These are phyloP conservation scores for Ploceus nigricollis DNA, from an alignment of 2,113 vertebrate species.

Conservation along the genomic window DNA sequence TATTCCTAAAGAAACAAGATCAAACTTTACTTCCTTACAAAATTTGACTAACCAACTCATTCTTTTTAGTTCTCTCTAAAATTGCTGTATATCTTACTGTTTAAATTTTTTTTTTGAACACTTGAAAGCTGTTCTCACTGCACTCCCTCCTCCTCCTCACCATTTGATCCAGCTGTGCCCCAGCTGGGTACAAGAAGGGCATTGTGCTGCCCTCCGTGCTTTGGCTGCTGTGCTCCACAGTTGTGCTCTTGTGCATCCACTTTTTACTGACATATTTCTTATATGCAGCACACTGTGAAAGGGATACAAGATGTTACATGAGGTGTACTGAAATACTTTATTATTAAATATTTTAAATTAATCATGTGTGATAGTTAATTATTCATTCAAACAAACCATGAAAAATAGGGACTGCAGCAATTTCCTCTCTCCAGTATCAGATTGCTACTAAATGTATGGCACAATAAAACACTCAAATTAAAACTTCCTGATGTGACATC, in stretches of 20 bases:
- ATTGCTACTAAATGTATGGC: constrained; percentile 45
- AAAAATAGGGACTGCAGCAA: constrained; percentile 53
- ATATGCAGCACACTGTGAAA: not conserved
- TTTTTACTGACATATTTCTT: not conserved
- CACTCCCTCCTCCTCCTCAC: not conserved
- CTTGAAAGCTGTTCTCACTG: not conserved
- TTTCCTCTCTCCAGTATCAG: constrained; percentile 45
- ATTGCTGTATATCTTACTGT: not conserved
- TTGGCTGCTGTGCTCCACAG: fast-evolving
- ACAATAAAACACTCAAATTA: constrained; percentile 64
- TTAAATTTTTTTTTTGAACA: not conserved
- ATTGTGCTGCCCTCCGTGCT: fast-evolving
- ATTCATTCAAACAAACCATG: constrained; percentile 62
- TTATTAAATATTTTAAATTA: constrained; percentile 67
- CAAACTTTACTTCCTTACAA: not conserved
- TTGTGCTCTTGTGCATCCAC: not conserved
- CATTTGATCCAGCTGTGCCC: not conserved
- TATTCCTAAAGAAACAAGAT: not conserved
- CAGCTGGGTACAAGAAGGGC: not conserved
- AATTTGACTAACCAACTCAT: not conserved
- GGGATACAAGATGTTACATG: not conserved
- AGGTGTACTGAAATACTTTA: constrained; percentile 35
- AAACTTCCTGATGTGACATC: constrained; percentile 60
- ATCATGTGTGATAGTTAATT: constrained; percentile 58
- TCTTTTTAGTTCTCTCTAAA: not conserved